phyloP scores from a whole-genome alignment of 2,888 invertebrate genomes.

The Plutella xylostella region DNA sequence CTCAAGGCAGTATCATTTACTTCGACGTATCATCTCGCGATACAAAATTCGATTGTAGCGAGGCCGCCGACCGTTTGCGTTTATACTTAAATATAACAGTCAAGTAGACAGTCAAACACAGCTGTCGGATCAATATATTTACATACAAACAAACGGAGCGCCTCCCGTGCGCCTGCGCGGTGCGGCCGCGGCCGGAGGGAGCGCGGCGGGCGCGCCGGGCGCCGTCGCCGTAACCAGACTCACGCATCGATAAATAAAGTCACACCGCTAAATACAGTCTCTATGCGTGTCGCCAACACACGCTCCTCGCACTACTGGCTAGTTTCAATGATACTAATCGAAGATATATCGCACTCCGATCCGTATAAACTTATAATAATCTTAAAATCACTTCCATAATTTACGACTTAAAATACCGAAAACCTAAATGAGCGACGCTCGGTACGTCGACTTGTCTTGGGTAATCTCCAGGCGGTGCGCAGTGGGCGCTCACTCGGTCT shows the following conservation, averaged over 20 bases:
- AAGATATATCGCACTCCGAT: constrained; percentile 7
- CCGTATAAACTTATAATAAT: constrained; percentile 24
- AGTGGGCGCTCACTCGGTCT: constrained; percentile 35
- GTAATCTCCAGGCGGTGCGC: constrained; percentile 12
- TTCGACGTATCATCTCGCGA: constrained; percentile 40
- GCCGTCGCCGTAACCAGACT: neutral
- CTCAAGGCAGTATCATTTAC: constrained; percentile 55
- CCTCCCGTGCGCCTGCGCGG: constrained; percentile 30
- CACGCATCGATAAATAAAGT: neutral
- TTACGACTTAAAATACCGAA: constrained; percentile 64
- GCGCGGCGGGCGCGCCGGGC: constrained; percentile 1
- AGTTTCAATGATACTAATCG: constrained; percentile 6
- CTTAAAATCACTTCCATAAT: constrained; percentile 63
- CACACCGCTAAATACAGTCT: constrained; percentile 2
- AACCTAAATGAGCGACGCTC: constrained; percentile 31
- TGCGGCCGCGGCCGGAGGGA: constrained; percentile 18
- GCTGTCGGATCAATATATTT: constrained; percentile 57
- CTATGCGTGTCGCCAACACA: neutral
- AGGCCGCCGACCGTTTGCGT: constrained; percentile 50
- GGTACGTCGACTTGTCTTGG: constrained; percentile 25
- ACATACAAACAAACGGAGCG: constrained; percentile 50
- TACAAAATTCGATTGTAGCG: constrained; percentile 27
- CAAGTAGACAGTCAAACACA: constrained; percentile 46
- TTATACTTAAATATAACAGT: constrained; percentile 64
- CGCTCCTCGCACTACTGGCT: constrained; percentile 5